Conservation (phyloP, 2,797 vertebrate species). For the Sarcophilus harrisii region DNA sequence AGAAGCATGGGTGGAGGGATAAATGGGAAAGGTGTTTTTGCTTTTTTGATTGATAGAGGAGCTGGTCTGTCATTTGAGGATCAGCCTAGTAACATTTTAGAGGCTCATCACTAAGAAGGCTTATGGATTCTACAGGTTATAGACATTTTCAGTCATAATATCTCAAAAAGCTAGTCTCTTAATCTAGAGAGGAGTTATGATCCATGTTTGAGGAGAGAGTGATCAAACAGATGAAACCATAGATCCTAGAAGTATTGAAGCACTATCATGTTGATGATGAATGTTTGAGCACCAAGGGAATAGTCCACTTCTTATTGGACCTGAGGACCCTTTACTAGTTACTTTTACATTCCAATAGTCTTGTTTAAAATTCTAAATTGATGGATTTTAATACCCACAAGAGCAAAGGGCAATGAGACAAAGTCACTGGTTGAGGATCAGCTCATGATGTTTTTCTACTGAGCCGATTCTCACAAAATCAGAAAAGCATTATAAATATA, state of each 20-base stretch:
- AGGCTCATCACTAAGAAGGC: background rate
- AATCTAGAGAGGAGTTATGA: background rate
- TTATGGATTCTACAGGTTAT: background rate
- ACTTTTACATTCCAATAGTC: conserved; percentile 56
- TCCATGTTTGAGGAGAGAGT: background rate
- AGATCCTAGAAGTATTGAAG: background rate
- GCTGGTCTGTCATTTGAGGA: background rate
- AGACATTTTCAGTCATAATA: background rate
- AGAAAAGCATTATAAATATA: conserved; percentile 75
- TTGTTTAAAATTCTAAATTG: conserved; percentile 71
- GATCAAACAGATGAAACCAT: background rate
- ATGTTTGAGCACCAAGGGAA: conserved; percentile 1
- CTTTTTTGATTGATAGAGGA: background rate
- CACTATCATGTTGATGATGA: conserved; percentile 29
- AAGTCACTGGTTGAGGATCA: conserved; percentile 73
- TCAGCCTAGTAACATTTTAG: background rate
- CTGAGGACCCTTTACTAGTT: conserved; percentile 10
- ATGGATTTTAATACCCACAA: conserved; percentile 71
- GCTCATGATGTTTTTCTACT: conserved; percentile 76
- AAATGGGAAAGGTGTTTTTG: background rate
- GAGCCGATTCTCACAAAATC: conserved; percentile 76
- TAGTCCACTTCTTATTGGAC: conserved; percentile 58
- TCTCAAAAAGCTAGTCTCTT: background rate
- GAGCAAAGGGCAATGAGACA: conserved; percentile 69
- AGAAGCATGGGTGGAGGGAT: background rate